Evolutionary conservation across 2,113 vertebrate genomes (phyloP), one percentile per base, ranked within the genome.

Genomic region (Megaptera novaeangliae): DNA sequence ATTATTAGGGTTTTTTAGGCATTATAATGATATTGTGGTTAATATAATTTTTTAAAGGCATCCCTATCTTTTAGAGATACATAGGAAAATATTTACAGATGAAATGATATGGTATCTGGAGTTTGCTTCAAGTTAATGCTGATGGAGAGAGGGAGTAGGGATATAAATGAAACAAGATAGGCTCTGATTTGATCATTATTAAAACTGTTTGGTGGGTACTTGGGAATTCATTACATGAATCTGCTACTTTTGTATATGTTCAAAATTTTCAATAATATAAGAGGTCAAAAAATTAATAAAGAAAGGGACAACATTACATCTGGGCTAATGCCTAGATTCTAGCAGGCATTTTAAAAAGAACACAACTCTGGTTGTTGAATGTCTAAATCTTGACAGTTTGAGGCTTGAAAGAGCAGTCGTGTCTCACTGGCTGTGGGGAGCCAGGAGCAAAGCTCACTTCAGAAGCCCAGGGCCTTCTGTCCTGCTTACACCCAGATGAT

Each of bases 81-180:
- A 84, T 11, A 89, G 82, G 46, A 68, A 77, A 95, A 84, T 78
- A 94, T 95, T 95, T 92, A 83, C 39, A 95, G 80, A 84, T 94
- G 29, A 88, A 88, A 84, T 88, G n/a, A 71, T 61, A 34, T 21
- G 23, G 20, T 75, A 1, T 86, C n/a, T 94, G 55, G 23, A 85
- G 64, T 94, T 94, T 77, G 68, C 36, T 69, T 81, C n/a, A 94
- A 85, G 68, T 92, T 90, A 92, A 94, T 95, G 44, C 59, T 82
- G 55, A n/a, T 85, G 39, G 52, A 82, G 39, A 69, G 39, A 84
- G 39, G 61, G 29, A 3, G 29, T 75, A 7, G 55, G 31, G 15
- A 81, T 72, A 63, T 61, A 88, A 92, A 94, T 77, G n/a, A 92
- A 71, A 77, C 4, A 81, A 86, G 57, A 74, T 29, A 75, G 34